Evolutionary conservation across 2,113 vertebrate genomes (phyloP).

Genomic region (Crotalus tigris): DNA sequence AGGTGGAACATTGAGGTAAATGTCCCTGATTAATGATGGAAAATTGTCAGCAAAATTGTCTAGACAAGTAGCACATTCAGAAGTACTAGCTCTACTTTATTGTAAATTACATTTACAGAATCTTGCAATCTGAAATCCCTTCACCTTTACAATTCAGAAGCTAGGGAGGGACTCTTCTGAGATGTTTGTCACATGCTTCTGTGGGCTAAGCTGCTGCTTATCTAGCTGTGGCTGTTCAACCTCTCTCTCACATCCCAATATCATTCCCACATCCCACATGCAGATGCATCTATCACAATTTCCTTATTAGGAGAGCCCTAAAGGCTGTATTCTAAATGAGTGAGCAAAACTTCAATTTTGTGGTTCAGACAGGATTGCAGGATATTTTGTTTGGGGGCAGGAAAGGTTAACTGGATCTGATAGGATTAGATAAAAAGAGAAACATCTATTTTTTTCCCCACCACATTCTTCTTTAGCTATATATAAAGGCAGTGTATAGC

Average conservation of each 20-base stretch:
- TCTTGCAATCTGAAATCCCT: background rate
- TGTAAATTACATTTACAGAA: background rate
- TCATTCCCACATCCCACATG: background rate
- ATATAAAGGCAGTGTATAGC: background rate
- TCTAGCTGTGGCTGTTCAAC: background rate
- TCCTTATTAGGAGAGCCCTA: background rate
- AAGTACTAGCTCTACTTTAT: background rate
- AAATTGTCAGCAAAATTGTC: background rate
- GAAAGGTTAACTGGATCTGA: background rate
- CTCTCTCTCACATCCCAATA: background rate
- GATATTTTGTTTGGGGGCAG: background rate
- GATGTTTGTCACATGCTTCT: background rate
- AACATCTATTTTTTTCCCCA: background rate
- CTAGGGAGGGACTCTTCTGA: background rate
- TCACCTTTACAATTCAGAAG: background rate
- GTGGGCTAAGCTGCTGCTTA: background rate
- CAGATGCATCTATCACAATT: background rate
- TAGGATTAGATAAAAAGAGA: background rate
- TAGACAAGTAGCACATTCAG: background rate
- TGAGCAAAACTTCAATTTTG: background rate
- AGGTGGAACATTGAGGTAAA: background rate
- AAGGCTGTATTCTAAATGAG: background rate
- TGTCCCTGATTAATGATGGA: background rate
- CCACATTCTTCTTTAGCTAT: background rate
- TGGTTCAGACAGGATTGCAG: background rate